Evolutionary conservation across 2,888 invertebrate species (phyloP), one percentile per base, ranked within the genome.

Genomic region (Nemotelus pantherinus): DNA sequence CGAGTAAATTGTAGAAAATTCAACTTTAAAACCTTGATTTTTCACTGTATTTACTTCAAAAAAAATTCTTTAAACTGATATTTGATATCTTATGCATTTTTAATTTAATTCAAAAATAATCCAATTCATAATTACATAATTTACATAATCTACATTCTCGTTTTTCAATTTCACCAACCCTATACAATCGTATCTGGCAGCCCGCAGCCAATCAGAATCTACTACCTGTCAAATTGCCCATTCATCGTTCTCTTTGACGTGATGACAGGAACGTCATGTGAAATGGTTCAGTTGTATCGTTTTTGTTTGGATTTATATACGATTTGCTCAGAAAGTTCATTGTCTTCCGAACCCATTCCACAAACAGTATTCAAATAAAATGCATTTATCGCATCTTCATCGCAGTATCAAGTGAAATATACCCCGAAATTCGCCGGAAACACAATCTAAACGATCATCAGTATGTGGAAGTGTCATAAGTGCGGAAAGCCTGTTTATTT

Each of bases 401-500:
- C 7, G 3, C 4, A 3, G 25, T 44, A 9, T 2, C 9, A 48
- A 55, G 41, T 70, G 50, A 70, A 41, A 41, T 48, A 25, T 7
- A 3, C 39, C 25, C 25, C 25, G 25, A 25, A 25, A 57, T 25
- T 9, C 57, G 57, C 10, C 57, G 57, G 3, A 25, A 9, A 57
- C 4, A 57, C 9, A 10, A 57, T 57, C 57, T 57, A 25, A 10
- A 57, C 57, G 57, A 25, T 10, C 57, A 9, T 41, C 74, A 82
- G 81, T 81, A 93, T 93, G 93, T 93, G 93, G 93, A 93, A 92
- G 90, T 93, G 93, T 88, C 93, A 93, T 87, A 93, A 93, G 88
- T 93, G 93, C 87, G 92, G 92, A 82, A 93, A 93, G 88, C 93
- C 93, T 79, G 93, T 93, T 81, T 93, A 91, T 88, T 93, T 93